Evolutionary conservation across 2,888 invertebrate genomes (phyloP).

Genomic region (Ametastegia equiseti): DNA sequence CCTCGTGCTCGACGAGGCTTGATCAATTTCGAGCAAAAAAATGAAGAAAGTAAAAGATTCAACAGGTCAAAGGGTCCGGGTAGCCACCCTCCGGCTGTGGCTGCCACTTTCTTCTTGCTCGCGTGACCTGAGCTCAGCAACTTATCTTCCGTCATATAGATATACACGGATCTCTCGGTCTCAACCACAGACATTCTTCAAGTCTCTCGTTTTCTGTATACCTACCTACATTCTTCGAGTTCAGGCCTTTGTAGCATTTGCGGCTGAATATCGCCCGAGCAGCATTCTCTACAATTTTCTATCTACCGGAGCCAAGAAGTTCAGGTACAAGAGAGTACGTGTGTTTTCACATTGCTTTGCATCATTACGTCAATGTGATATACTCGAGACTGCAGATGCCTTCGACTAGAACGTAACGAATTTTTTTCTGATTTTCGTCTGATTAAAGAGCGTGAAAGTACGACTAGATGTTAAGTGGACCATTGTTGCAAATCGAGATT

Average conservation of each 20-base stretch:
- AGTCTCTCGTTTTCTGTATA: neutral
- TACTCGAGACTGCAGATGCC: neutral
- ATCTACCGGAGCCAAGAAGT: neutral
- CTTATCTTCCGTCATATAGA: constrained; percentile 47
- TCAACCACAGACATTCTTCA: constrained; percentile 11
- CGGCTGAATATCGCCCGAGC: neutral
- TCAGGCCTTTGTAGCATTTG: neutral
- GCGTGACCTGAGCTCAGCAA: constrained; percentile 57
- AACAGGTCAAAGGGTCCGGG: constrained; percentile 14
- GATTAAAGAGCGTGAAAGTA: constrained; percentile 7
- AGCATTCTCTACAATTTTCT: constrained; percentile 1
- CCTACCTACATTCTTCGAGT: too few species aligned
- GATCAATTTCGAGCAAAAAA: neutral
- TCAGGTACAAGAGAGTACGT: neutral
- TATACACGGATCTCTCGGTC: neutral
- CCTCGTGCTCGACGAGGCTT: neutral
- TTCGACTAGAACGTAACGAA: neutral
- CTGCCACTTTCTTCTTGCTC: constrained; percentile 55
- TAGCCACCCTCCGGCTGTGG: constrained; percentile 42
- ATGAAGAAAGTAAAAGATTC: neutral
- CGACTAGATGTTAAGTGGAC: constrained; percentile 9
- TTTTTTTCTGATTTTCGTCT: neutral
- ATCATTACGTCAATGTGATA: neutral
- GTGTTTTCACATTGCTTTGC: neutral
- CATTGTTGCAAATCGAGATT: constrained; percentile 24